Base-by-base conservation (phyloP, 2,888 invertebrate genomes). In the Tanypteryx hageni region DNA sequence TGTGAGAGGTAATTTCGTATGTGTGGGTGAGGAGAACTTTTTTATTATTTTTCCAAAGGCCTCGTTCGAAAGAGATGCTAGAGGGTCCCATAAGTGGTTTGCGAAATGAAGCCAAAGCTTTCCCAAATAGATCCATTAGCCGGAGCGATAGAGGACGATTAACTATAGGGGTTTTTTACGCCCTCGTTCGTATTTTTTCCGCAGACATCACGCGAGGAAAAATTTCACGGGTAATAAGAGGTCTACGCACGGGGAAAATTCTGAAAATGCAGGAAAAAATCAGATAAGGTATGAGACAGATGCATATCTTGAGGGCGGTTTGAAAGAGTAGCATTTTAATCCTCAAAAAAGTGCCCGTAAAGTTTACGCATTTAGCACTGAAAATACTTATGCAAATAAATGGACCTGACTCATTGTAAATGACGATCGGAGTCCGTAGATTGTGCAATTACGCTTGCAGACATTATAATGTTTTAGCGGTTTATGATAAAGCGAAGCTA, bases 121-220 rank as follows among this genome's bases (percentile, higher is more conserved):
- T 31, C 64, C 89, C 68, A 89, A 89, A 89, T 89, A 64, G 64
- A 89, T 61, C 64, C 89, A 64, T 89, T 89, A 64, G 89, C n/a
- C 44, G 61, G 56, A 44, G 44, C 64, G 89, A 89, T 89, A 89
- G 64, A 44, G 8, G n/a, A 44, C 89, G 89, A 89, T 89, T 89
- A 89, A 89, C 89, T 68, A 16, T 44, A 11, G 10, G n/a, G 61
- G 64, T 89, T 89, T 89, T 89, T 61, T 16, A 44, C 16, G 18
- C 56, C 44, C 83, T 56, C 44, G 18, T 16, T 27, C 14, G 22
- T n/a, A 83, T 64, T 44, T 64, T 44, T 27, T 59, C 56, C 13
- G 27, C 64, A 44, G 64, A 44, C 31, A 64, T 64, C 89, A 89
- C 89, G 89, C 89, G 31, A 89, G 44, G 83, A 56, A 10, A 31